These are phyloP conservation scores for Platichthys stellatus DNA, from an alignment of 2,113 vertebrate genomes.

Conservation along the genomic window DNA sequence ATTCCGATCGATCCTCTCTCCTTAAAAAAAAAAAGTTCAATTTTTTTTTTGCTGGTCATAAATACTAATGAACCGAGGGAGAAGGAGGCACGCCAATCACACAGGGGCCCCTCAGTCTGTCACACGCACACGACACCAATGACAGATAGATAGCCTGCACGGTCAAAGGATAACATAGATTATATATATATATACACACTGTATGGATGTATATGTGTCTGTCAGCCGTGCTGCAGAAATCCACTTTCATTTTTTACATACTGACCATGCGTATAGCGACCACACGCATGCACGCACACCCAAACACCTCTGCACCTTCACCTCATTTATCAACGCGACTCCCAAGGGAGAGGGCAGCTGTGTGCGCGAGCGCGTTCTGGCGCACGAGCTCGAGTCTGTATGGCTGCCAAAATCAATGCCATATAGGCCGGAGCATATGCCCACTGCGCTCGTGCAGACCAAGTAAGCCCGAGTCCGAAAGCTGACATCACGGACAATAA, in stretches of 20 bases:
- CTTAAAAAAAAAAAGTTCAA: slow-evolving; percentile 42
- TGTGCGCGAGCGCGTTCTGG: slow-evolving; percentile 22
- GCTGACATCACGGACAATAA: background rate
- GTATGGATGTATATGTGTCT: background rate
- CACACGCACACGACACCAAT: background rate
- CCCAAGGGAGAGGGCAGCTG: slow-evolving; percentile 64
- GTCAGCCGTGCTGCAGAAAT: slow-evolving; percentile 5
- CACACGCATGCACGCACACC: slow-evolving; percentile 27
- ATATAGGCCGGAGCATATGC: slow-evolving; percentile 30
- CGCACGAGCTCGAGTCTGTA: slow-evolving; percentile 21
- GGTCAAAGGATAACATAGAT: background rate
- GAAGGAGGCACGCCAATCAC: slow-evolving; percentile 14
- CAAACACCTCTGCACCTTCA: slow-evolving; percentile 62
- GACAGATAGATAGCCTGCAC: background rate
- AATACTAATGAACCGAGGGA: slow-evolving; percentile 80
- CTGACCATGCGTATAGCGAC: slow-evolving; percentile 29
- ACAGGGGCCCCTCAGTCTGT: background rate
- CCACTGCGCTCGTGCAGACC: slow-evolving; percentile 7
- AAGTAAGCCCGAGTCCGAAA: background rate
- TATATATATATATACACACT: background rate
- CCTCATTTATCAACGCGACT: slow-evolving; percentile 74
- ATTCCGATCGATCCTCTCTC: slow-evolving; percentile 58
- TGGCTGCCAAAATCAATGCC: slow-evolving; percentile 69
- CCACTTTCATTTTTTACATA: slow-evolving; percentile 13
- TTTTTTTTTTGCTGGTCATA: slow-evolving; percentile 60